phyloP scores from a whole-genome alignment of 2,113 vertebrate genomes.

The Athene cunicularia region DNA sequence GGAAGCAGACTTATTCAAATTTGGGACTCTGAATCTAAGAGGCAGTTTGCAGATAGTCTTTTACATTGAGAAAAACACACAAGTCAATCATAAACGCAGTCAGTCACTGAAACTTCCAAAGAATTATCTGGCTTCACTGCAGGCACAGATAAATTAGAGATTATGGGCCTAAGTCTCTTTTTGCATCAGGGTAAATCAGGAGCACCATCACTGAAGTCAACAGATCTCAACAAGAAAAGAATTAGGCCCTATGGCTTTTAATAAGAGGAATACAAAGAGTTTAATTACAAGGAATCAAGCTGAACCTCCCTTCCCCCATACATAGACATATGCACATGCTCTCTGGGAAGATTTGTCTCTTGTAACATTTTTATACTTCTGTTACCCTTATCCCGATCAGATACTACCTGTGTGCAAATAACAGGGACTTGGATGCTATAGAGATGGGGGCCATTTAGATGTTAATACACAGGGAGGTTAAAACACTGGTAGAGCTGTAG shows the following conservation, averaged over 20 bases:
- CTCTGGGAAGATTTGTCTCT: background rate
- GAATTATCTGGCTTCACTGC: slow-evolving; percentile 55
- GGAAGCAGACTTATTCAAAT: background rate
- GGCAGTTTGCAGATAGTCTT: background rate
- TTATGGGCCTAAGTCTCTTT: slow-evolving; percentile 39
- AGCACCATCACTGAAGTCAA: slow-evolving; percentile 30
- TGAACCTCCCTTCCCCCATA: background rate
- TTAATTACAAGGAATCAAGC: slow-evolving; percentile 39
- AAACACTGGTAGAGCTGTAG: background rate
- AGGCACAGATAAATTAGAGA: slow-evolving; percentile 64
- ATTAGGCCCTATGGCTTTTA: slow-evolving; percentile 57
- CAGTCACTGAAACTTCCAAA: slow-evolving; percentile 27
- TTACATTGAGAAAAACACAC: background rate
- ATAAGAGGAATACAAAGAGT: slow-evolving; percentile 1
- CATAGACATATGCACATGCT: background rate
- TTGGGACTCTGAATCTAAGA: background rate
- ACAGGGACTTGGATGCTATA: background rate
- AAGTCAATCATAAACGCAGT: background rate
- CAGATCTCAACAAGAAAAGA: slow-evolving; percentile 50
- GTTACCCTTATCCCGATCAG: background rate
- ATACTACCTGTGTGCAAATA: background rate
- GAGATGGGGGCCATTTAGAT: background rate
- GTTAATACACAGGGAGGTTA: background rate
- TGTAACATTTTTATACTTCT: background rate
- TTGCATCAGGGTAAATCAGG: background rate